These are phyloP conservation scores for Euura saliciscinereae DNA, from an alignment of 1,140 invertebrate species.

Conservation along the genomic window DNA sequence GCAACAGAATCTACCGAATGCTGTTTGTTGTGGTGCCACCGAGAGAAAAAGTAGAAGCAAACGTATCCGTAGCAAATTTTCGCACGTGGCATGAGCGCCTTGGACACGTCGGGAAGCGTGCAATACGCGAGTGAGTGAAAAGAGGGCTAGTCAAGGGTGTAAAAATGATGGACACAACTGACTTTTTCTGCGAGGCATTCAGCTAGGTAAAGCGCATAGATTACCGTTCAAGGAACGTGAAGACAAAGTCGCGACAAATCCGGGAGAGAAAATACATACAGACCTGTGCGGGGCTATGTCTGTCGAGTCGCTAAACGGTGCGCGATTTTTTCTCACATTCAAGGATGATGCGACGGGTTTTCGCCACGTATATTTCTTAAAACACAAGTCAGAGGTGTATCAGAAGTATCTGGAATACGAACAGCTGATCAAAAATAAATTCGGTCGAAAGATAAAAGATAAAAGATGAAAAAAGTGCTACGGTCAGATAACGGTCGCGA, in stretches of 20 bases:
- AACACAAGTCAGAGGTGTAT: conserved; percentile 15
- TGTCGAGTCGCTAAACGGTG: conserved; percentile 28
- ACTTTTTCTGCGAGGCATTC: background rate
- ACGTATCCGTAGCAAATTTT: conserved; percentile 15
- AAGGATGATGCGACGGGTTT: conserved; percentile 37
- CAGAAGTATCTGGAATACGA: conserved; percentile 8
- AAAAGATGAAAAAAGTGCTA: too few species aligned
- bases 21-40: conserved; percentile 15
- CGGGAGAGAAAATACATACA: background rate
- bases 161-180: conserved; percentile 13
- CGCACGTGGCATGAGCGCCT: conserved; percentile 24
- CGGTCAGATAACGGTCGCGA: conserved; percentile 17
- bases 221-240: conserved; percentile 32
- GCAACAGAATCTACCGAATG: conserved; percentile 6
- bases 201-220: conserved; percentile 35
- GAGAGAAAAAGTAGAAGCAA: conserved; percentile 2
- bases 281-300: conserved; percentile 28
- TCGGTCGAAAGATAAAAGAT: conserved; percentile 13
- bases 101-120: conserved; percentile 19
- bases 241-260: background rate
- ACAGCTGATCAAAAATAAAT: conserved; percentile 2
- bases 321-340: conserved; percentile 33
- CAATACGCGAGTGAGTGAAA: conserved; percentile 19
- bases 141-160: conserved; percentile 17
- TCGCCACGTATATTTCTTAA: conserved; percentile 28